Conservation (phyloP, 2,797 vertebrate species). For the Danio choprae region DNA sequence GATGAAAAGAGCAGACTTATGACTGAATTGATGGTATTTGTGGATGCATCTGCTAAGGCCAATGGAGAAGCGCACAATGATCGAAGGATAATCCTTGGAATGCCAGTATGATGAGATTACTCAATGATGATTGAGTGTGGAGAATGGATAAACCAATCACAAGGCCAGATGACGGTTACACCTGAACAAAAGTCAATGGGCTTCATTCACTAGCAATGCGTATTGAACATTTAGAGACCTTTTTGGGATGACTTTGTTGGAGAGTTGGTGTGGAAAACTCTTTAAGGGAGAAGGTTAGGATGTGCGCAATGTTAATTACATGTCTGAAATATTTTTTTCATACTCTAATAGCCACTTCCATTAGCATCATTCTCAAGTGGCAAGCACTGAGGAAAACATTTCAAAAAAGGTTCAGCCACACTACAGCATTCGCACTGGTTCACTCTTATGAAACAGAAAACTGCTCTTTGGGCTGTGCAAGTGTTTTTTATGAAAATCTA, state of each 20-base stretch:
- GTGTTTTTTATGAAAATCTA: not conserved
- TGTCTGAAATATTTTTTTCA: not conserved
- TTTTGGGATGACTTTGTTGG: not conserved
- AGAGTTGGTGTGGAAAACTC: not conserved
- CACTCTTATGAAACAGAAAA: not conserved
- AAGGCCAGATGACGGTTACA: not conserved
- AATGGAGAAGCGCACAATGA: not conserved
- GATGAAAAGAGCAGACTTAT: constrained; percentile 29
- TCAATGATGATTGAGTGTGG: constrained; percentile 5
- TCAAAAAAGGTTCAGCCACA: not conserved
- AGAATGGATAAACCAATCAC: constrained; percentile 23
- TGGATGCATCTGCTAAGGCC: not conserved
- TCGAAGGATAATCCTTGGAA: constrained; percentile 5
- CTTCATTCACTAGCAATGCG: not conserved
- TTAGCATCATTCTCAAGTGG: not conserved
- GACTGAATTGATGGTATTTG: constrained; percentile 11
- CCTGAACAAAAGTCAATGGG: not conserved
- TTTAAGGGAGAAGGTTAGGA: not conserved
- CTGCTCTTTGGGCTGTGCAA: not conserved
- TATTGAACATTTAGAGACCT: not conserved
- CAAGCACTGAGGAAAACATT: constrained; percentile 8
- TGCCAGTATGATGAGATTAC: constrained; percentile 41
- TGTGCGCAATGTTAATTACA: not conserved
- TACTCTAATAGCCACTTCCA: not conserved
- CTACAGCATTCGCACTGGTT: not conserved